Percentiles rank a stretch among this genome's conserved stretches.
phyloP scores from a whole-genome alignment of 2,888 invertebrate species.

The Papilio protenor region DNA sequence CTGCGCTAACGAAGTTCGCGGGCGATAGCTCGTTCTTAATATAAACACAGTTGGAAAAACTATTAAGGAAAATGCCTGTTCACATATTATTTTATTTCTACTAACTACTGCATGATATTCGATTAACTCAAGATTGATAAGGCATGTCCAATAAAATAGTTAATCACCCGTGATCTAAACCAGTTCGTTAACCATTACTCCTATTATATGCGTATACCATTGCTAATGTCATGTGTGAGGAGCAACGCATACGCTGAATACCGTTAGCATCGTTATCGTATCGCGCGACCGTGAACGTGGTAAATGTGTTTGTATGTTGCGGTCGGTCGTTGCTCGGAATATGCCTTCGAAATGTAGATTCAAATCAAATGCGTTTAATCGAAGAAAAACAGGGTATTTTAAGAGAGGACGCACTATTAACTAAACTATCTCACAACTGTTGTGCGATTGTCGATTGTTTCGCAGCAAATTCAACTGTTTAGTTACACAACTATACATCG shows the following conservation, averaged over 20 bases:
- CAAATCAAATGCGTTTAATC: not conserved
- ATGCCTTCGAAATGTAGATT: conserved; percentile 13
- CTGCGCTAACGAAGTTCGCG: too few species aligned
- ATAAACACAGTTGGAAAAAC: too few species aligned
- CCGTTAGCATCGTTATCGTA: conserved; percentile 4
- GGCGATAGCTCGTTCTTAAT: too few species aligned
- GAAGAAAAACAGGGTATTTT: not conserved
- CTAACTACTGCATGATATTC: too few species aligned
- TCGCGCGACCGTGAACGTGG: conserved; percentile 28
- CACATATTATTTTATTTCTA: too few species aligned
- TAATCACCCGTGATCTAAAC: not conserved
- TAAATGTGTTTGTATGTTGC: conserved; percentile 33
- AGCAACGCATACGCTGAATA: conserved; percentile 5
- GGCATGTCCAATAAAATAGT: not conserved
- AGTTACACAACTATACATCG: too few species aligned
- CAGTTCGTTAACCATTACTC: not conserved
- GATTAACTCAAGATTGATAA: not conserved
- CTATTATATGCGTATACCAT: not conserved
- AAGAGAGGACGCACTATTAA: too few species aligned
- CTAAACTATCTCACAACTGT: too few species aligned
- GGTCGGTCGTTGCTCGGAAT: conserved; percentile 8
- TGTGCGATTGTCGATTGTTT: too few species aligned
- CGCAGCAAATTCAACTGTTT: too few species aligned
- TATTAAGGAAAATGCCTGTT: too few species aligned
- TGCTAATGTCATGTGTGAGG: conserved; percentile 21